Conservation (phyloP, 2,113 vertebrate species). For the Planiliza haematocheilus region DNA sequence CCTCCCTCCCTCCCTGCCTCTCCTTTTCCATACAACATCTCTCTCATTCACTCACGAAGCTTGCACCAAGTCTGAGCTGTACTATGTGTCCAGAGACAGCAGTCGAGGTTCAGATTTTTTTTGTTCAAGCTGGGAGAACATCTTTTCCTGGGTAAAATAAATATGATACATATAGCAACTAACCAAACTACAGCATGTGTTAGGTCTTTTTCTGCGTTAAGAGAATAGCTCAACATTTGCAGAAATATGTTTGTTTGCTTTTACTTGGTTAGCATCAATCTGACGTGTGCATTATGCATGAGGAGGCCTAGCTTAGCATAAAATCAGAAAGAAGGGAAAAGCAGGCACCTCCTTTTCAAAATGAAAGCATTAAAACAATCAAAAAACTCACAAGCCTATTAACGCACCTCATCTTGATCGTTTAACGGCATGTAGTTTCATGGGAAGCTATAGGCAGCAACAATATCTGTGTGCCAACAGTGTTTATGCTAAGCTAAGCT, state of each 20-base stretch:
- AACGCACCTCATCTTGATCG: not conserved
- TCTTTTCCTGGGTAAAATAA: not conserved
- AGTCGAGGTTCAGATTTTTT: not conserved
- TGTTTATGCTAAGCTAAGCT: too few species aligned
- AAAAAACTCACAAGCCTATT: not conserved
- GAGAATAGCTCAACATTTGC: not conserved
- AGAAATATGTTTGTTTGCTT: not conserved
- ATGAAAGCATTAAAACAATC: not conserved
- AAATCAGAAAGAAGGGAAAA: not conserved
- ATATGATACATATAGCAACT: not conserved
- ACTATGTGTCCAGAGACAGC: conserved; percentile 14
- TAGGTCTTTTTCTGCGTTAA: not conserved
- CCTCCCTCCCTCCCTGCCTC: conserved; percentile 17
- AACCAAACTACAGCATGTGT: too few species aligned
- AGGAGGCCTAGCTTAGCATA: conserved; percentile 1
- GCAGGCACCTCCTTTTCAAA: not conserved
- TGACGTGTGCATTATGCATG: not conserved
- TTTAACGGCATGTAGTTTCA: not conserved
- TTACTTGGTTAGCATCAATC: not conserved
- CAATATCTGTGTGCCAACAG: too few species aligned
- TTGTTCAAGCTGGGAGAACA: conserved; percentile 19
- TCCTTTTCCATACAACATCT: conserved; percentile 39
- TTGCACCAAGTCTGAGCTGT: conserved; percentile 30
- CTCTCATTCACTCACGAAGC: conserved; percentile 33
- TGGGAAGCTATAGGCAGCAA: too few species aligned